Evolutionary conservation across 2,888 invertebrate species (phyloP).

Genomic region (Acanthosepion lycidas): DNA sequence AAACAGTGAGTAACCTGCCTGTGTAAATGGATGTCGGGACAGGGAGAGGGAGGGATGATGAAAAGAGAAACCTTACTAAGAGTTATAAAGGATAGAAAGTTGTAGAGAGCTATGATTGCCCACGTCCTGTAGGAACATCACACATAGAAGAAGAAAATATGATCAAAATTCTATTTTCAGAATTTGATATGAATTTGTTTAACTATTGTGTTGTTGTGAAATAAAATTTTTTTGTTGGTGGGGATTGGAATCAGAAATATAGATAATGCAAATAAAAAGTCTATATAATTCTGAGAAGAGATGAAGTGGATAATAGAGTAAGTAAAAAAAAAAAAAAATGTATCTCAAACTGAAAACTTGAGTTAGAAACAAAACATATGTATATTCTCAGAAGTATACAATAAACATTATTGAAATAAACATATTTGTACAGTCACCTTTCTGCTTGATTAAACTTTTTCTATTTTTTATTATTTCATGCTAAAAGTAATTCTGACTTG

Average conservation of each 20-base stretch:
- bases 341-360: neutral
- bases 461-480: neutral
- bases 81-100: no score
- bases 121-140: no score
- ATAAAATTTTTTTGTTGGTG: neutral
- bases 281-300: neutral
- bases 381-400: conserved; percentile 14
- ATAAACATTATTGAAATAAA: neutral
- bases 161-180: neutral
- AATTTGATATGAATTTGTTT: neutral
- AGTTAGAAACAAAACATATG: neutral
- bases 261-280: neutral
- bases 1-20: no score
- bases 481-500: neutral
- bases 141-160: neutral
- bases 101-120: no score
- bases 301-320: neutral
- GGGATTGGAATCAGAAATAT: neutral
- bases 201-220: neutral
- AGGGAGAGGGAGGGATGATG: no score
- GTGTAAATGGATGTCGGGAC: no score
- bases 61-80: no score
- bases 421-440: neutral
- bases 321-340: neutral
- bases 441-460: conserved; percentile 14